Base-by-base conservation (phyloP, 2,888 invertebrate genomes). In the Trachelus tabidus region DNA sequence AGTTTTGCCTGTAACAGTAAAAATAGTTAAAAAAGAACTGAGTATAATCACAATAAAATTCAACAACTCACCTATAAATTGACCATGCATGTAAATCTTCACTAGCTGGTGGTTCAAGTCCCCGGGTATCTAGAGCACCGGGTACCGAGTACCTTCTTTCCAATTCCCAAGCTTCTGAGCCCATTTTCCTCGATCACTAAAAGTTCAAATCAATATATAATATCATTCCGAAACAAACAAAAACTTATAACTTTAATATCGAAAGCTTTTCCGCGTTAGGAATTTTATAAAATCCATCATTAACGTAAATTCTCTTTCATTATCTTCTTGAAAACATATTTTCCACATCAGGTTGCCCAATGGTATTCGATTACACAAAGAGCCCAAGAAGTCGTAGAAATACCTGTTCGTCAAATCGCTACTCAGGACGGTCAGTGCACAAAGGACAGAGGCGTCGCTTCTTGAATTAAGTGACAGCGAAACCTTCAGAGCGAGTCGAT, bases 81-180 rank as follows among this genome's bases (percentile, higher is more conserved):
- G 98, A 98, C 98, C 98, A 98, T 80, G 98, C 98, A 92, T 98
- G 98, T 81, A 98, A 94, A 91, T 98, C 98, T 91, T 98, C 98
- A 76, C 96, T 97, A 85, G 97, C 96, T 90, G 96, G 94, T 80
- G 96, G 95, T 83, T 91, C 89, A 80, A 91, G 90, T 93, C 95
- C 91, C 82, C 93, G 89, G n/a, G 94, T 94, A 86, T 95, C 94
- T 79, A 96, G 95, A 91, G 96, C 95, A 85, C 96, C 96, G 37
- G 97, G 97, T 90, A 97, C 97, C 77, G 97, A 97, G 93, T 97
- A 97, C 90, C 97, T 95, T 87, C 97, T 94, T 92, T 97, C 97
- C 92, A 94, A 92, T 91, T 94, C 94, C 92, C 94, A 94, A 81
- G 93, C 93, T 87, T 93, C 93, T 79, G 93, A 93, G 77, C 93